Conservation (phyloP, 37 sponge, comb jelly and placozoan genomes). For the Theonella swinhoei region DNA sequence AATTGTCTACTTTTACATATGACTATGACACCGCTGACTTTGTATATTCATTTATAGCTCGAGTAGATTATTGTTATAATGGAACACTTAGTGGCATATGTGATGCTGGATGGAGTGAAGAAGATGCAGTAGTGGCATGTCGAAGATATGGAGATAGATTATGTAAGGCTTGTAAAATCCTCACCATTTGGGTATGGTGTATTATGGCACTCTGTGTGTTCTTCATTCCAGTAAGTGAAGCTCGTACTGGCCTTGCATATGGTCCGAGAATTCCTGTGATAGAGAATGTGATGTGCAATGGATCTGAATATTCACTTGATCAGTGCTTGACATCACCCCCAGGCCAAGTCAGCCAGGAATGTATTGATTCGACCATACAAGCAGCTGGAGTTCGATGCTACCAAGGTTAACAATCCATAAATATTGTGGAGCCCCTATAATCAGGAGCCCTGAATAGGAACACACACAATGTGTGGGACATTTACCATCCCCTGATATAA, state of each 20-base stretch:
- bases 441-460: no score
- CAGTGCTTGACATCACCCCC: not conserved
- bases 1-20: no score
- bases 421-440: no score
- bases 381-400: conserved; percentile 14
- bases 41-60: not conserved
- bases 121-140: not conserved
- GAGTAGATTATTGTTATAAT: conserved; percentile 8
- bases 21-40: no score
- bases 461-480: no score
- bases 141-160: not conserved
- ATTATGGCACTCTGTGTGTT: no score
- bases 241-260: not conserved
- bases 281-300: conserved; percentile 10
- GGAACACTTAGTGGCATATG: not conserved
- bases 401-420: not conserved
- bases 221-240: conserved; percentile 4
- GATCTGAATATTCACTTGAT: not conserved
- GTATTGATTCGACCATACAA: not conserved
- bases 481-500: not conserved
- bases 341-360: not conserved
- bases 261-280: not conserved
- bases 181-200: not conserved
- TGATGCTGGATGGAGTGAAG: not conserved
- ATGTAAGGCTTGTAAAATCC: not conserved